phyloP scores from a whole-genome alignment of 2,888 invertebrate species.

The Euproctis similis region DNA sequence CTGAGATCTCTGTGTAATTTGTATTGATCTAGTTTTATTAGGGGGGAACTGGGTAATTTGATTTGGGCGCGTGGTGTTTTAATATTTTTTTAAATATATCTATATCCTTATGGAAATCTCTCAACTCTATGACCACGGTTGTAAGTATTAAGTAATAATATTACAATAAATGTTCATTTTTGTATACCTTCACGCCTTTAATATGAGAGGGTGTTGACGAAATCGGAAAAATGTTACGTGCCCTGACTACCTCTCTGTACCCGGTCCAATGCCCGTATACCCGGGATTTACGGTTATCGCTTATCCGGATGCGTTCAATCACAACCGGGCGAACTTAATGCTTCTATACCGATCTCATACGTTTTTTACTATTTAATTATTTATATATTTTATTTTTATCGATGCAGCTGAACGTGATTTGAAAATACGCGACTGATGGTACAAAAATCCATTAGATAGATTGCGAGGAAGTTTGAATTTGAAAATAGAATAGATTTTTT shows the following conservation, averaged over 20 bases:
- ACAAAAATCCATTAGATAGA: too few relatives aligned
- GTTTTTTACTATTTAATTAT: conserved; percentile 26
- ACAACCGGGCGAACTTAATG: conserved; percentile 64
- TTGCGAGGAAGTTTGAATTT: too few relatives aligned
- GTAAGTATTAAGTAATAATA: too few relatives aligned
- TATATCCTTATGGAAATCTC: too few relatives aligned
- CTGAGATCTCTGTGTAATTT: conserved; percentile 38
- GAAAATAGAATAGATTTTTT: too few relatives aligned
- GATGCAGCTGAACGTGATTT: conserved; percentile 25
- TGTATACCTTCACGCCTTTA: too few relatives aligned
- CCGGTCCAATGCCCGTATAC: conserved; percentile 39
- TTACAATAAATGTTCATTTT: too few relatives aligned
- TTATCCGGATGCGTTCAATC: conserved; percentile 69
- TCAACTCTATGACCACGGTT: too few relatives aligned
- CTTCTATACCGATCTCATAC: conserved; percentile 34
- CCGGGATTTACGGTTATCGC: conserved; percentile 75
- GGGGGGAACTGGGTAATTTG: conserved; percentile 7
- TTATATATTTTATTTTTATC: conserved; percentile 28
- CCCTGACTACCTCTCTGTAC: conserved; percentile 28
- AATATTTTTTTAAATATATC: too few relatives aligned
- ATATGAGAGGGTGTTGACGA: too few relatives aligned
- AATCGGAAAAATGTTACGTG: too few relatives aligned
- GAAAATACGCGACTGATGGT: conserved; percentile 10
- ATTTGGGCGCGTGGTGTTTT: too few relatives aligned
- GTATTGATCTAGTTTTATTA: conserved; percentile 25